Percentiles rank a stretch among this genome's conserved stretches.
Conservation (phyloP, 2,888 invertebrate species). For the Carpatolechia fugitivella region DNA sequence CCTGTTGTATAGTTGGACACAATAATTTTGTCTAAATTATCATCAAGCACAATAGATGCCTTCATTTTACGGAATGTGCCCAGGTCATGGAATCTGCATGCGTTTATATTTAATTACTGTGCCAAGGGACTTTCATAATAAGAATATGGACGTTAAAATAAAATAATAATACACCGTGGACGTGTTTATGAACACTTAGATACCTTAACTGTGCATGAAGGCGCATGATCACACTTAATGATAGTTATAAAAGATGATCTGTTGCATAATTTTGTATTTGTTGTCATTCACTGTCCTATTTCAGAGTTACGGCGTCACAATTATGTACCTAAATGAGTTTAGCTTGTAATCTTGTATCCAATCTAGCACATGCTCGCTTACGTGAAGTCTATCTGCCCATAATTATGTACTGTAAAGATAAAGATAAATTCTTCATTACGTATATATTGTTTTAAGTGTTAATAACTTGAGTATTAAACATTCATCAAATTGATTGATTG, state of each 20-base stretch:
- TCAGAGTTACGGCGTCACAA: not conserved
- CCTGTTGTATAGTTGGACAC: too few species aligned
- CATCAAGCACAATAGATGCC: not conserved
- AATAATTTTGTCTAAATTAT: not conserved
- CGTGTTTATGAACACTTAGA: slow-evolving; percentile 3
- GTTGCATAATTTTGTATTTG: slow-evolving; percentile 18
- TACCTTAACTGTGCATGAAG: slow-evolving; percentile 2
- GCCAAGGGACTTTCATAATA: slow-evolving; percentile 5
- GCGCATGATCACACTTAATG: not conserved
- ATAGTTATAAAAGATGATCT: slow-evolving; percentile 1
- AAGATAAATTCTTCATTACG: too few species aligned
- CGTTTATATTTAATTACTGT: slow-evolving; percentile 5
- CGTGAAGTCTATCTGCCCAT: too few species aligned
- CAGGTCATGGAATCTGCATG: slow-evolving; percentile 3
- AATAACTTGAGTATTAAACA: too few species aligned
- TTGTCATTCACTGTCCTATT: not conserved
- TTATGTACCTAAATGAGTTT: not conserved
- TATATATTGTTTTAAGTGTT: too few species aligned
- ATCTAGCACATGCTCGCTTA: too few species aligned
- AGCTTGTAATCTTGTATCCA: too few species aligned
- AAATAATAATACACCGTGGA: too few species aligned
- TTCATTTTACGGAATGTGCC: not conserved
- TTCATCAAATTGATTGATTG: too few species aligned
- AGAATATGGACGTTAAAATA: not conserved
- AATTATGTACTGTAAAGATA: too few species aligned